Evolutionary conservation across 1,140 invertebrate species (phyloP).

Genomic region (Aphaenogaster floridana): DNA sequence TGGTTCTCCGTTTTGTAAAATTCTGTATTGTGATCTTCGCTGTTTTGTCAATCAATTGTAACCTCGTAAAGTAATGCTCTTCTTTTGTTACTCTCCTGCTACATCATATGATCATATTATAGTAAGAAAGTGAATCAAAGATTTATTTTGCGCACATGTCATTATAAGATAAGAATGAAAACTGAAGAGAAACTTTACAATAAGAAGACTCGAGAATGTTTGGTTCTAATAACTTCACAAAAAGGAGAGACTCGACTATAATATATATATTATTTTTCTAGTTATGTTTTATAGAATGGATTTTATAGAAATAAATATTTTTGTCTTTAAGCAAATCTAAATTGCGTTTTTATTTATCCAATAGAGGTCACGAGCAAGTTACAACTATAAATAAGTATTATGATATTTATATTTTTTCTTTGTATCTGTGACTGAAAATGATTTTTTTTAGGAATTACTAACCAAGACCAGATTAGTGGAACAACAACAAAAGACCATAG

Average conservation of each 20-base stretch:
- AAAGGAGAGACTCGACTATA: not conserved
- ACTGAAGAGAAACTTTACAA: not conserved
- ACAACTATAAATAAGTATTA: conserved; percentile 22
- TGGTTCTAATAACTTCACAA: not conserved
- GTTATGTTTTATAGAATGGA: conserved; percentile 37
- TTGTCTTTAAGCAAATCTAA: conserved; percentile 42
- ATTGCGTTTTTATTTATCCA: conserved; percentile 61
- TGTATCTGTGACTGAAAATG: conserved; percentile 34
- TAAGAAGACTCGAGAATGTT: not conserved
- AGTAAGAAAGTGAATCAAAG: not conserved
- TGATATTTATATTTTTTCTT: conserved; percentile 50
- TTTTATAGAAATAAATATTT: conserved; percentile 60
- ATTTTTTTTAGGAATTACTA: conserved; percentile 82
- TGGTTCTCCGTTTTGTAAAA: not conserved
- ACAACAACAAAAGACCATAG: conserved; percentile 78
- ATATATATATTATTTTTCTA: conserved; percentile 23
- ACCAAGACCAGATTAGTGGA: conserved; percentile 78
- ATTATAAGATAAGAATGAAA: not conserved
- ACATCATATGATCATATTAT: not conserved
- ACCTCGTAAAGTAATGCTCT: not conserved
- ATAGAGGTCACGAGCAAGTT: not conserved
- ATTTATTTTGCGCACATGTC: not conserved
- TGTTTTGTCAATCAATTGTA: not conserved
- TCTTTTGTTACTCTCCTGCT: not conserved
- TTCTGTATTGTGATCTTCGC: not conserved